These are phyloP conservation scores for Acromyrmex charruanus DNA, from an alignment of 1,140 invertebrate genomes.

Conservation along the genomic window DNA sequence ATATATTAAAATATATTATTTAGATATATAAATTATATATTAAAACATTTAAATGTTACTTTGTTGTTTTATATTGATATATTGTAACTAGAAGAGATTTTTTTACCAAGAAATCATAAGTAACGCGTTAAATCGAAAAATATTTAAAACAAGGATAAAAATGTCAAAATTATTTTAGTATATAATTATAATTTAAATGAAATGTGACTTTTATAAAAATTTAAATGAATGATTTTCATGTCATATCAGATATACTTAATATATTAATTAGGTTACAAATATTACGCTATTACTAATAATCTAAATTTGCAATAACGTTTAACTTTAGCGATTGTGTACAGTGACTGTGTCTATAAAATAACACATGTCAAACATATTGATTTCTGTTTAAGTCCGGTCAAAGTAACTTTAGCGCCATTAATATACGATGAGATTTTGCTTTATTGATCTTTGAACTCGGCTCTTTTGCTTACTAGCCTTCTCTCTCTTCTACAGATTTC, in stretches of 20 bases:
- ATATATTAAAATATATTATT: background rate
- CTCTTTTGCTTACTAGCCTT: constrained; percentile 16
- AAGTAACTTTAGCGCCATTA: background rate
- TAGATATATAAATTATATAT: background rate
- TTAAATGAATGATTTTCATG: background rate
- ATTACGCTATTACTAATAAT: background rate
- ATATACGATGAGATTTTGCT: constrained; percentile 17
- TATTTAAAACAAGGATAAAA: background rate
- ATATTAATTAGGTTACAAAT: background rate
- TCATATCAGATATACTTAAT: background rate
- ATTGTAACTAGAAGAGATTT: background rate
- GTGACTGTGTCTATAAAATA: background rate
- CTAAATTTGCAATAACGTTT: background rate
- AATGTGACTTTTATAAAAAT: too few relatives aligned
- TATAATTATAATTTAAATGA: constrained; percentile 23
- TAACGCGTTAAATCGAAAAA: background rate
- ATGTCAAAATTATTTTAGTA: constrained; percentile 1
- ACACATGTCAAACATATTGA: background rate
- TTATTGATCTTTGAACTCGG: constrained; percentile 32
- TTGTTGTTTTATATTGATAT: background rate
- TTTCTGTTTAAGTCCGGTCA: background rate
- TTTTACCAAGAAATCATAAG: background rate
- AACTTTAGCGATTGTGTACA: background rate
- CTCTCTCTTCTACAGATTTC: background rate
- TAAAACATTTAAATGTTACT: background rate